These are phyloP conservation scores for Copidosoma floridanum DNA, from an alignment of 1,140 invertebrate species.

Conservation along the genomic window DNA sequence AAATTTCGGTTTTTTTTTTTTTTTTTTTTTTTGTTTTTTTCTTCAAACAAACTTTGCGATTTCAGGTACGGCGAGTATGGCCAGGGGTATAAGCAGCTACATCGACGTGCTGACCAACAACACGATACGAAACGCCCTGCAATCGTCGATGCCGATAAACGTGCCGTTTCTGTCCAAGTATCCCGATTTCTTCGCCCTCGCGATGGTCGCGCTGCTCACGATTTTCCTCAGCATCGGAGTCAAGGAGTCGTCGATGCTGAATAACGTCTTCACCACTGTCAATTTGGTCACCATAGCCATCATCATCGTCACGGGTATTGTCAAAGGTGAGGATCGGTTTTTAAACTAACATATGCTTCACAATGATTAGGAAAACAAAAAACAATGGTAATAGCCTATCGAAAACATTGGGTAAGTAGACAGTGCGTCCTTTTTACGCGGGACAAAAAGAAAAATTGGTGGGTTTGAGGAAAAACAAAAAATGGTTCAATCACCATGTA, in stretches of 20 bases:
- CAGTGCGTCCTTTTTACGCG: too few species aligned
- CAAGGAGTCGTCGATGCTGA: constrained; percentile 84
- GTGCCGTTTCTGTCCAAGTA: constrained; percentile 73
- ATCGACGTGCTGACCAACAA: constrained; percentile 79
- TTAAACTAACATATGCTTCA: too few species aligned
- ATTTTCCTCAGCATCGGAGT: constrained; percentile 78
- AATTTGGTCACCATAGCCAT: constrained; percentile 83
- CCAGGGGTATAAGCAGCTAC: constrained; percentile 85
- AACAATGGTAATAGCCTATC: too few species aligned
- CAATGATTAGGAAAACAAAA: too few species aligned
- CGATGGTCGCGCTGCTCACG: constrained; percentile 65
- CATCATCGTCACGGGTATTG: constrained; percentile 78
- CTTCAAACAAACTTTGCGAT: too few species aligned
- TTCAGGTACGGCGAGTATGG: constrained; percentile 88
- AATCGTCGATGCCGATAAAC: constrained; percentile 68
- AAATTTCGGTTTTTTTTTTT: too few species aligned
- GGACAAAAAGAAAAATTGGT: too few species aligned
- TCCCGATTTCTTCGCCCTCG: constrained; percentile 79
- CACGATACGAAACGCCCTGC: constrained; percentile 69
- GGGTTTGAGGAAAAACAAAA: too few species aligned
- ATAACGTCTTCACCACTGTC: constrained; percentile 86
- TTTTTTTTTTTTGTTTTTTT: too few species aligned
- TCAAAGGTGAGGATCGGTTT: constrained; percentile 66
- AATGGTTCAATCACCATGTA: too few species aligned
- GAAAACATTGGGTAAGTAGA: too few species aligned